Evolutionary conservation across 2,888 invertebrate species (phyloP), one percentile per base, ranked within the genome.

Genomic region (Ophioninae sp.): DNA sequence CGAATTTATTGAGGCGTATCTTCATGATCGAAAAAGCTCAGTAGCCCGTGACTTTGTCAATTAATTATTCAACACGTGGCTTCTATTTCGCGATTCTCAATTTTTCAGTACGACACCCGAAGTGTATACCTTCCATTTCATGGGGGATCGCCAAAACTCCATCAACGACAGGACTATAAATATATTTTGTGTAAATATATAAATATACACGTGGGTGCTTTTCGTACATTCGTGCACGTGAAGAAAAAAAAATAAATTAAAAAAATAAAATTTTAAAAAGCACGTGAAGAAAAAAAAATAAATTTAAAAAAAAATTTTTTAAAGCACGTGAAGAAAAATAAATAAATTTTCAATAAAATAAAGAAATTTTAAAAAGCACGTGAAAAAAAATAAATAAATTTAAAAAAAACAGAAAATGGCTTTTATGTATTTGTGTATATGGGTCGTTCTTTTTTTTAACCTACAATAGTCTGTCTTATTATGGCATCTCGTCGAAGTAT

Each of bases 11-110:
- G 44, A 51, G 59, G 67, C 39, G n/a, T 39, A 22, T 76, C 44
- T 30, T 58, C 20, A 17, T 68, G 76, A 80, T 80, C 63, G 74
- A 51, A 73, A 64, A 77, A 74, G 64, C 77, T 58, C 72, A 58
- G n/a, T 23, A 7, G 20, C 22, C 23, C 30, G 22, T 39, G 56
- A 41, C 59, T 20, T 71, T 67, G 51, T 67, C 71, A 41, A 67
- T 84, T 78, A 78, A 84, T 84, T 84, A 84, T 84, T 84, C 78
- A 84, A 75, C 75, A 75, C 65, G 73, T 56, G 58, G 22, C 73
- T 77, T 30, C 73, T 71, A 64, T 71, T 77, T 20, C 76, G 58
- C 23, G 73, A 58, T 75, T 80, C 83, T 77, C 76, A 77, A 83
- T 80, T 80, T 30, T 80, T 80, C 80, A 73, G 63, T 10, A 51